Evolutionary conservation across 1,140 invertebrate species (phyloP), one percentile per base, ranked within the genome.

Genomic region (Ceratitis capitata): DNA sequence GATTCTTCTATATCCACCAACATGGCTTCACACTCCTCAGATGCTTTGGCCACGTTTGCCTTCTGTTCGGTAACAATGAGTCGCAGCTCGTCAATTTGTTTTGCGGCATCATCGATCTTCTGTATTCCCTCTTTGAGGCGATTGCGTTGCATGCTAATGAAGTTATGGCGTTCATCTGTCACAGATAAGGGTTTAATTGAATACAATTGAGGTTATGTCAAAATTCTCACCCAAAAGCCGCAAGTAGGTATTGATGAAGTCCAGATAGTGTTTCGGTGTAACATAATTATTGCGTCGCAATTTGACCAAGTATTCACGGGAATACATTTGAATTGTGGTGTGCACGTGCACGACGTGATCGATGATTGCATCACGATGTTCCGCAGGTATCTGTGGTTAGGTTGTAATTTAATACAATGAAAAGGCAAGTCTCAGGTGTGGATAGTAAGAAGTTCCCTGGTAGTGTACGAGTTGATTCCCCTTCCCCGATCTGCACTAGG

Each of bases 181-280:
- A 1, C 29, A 82, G 51, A 1, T 23, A 19, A n/a, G 23, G 51
- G 19, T 56, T 56, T 23, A 23, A n/a, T n/a, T n/a, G n/a, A 0
- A 56, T 23, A 56, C 23, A n/a, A 7, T 23, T 3, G 51, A 6
- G 51, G 0, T n/a, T 26, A 64, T 64, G n/a, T 0, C 2, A 0
- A 16, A 29, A 16, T 58, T 61, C 87, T 95, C 95, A 82, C 96
- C 94, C 3, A 98, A 89, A 6, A 98, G 91, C 86, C 93, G 93
- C 1, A 97, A 88, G 88, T 98, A 98, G 1, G 94, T 95, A 78
- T 94, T 94, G 53, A 98, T 95, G 86, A 95, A 98, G 91, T 98
- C 97, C 86, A 98, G 92, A 89, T 97, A 98, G 89, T 98, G 97
- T 87, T 97, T 98, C 1, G 97, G 97, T 4, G 97, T 98, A 1